Percentiles rank a stretch among this genome's conserved stretches.
phyloP scores from a whole-genome alignment of 2,113 vertebrate species.

The Agelaius phoeniceus region DNA sequence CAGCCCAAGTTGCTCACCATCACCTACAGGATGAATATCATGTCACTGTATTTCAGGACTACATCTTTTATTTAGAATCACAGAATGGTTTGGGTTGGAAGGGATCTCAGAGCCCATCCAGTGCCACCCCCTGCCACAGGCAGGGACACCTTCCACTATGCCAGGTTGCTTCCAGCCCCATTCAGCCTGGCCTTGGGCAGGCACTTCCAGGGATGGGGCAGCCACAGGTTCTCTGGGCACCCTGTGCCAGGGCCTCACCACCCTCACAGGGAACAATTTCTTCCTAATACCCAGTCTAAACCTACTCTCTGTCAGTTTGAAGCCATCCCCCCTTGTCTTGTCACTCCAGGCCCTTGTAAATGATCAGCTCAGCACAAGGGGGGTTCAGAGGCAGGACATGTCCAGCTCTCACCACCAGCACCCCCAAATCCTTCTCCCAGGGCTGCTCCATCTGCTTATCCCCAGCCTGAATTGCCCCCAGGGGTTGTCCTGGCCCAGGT shows the following conservation, averaged over 20 bases:
- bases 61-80: neutral
- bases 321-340: neutral
- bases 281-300: neutral
- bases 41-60: neutral
- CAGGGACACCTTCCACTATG: neutral
- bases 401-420: neutral
- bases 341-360: neutral
- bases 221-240: neutral
- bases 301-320: neutral
- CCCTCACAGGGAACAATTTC: neutral
- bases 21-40: neutral
- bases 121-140: too few relatives aligned
- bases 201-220: neutral
- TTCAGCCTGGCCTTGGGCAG: neutral
- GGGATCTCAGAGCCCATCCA: neutral
- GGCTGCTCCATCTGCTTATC: neutral
- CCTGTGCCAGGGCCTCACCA: neutral
- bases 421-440: neutral
- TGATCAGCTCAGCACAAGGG: neutral
- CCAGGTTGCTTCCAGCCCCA: neutral
- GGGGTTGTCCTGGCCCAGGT: neutral
- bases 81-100: neutral
- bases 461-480: neutral
- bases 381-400: neutral
- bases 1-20: neutral